These are phyloP conservation scores for Tachuris rubrigastra DNA, from an alignment of 2,113 vertebrate species.

Conservation along the genomic window DNA sequence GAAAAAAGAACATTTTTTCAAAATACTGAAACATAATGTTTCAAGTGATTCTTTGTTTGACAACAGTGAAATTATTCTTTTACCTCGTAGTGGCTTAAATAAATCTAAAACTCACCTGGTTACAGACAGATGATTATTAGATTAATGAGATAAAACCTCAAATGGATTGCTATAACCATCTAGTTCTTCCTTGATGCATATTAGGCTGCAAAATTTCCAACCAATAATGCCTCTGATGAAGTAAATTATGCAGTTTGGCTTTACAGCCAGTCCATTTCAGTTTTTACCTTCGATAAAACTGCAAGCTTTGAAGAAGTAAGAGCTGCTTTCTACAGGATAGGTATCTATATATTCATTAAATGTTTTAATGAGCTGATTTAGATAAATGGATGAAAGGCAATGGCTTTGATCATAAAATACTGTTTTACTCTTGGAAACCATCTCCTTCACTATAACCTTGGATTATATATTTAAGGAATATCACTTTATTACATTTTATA, in stretches of 20 bases:
- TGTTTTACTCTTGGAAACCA: not conserved
- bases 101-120: not conserved
- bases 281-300: not conserved
- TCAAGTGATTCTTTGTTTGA: not conserved
- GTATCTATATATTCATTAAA: not conserved
- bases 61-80: not conserved
- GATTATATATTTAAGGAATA: not conserved
- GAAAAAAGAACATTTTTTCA: not conserved
- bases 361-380: constrained; percentile 26
- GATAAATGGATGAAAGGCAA: constrained; percentile 24
- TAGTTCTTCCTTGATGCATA: not conserved
- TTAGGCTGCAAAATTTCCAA: not conserved
- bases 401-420: constrained; percentile 10
- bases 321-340: not conserved
- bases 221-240: not conserved
- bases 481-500: not conserved
- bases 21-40: not conserved
- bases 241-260: not conserved
- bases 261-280: not conserved
- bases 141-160: not conserved
- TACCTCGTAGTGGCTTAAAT: not conserved
- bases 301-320: constrained; percentile 7
- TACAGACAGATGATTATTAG: not conserved
- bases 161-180: not conserved
- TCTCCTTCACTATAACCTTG: constrained; percentile 7